These are phyloP conservation scores for Leptopilina clavipes DNA, from an alignment of 1,140 invertebrate genomes.

Conservation along the genomic window DNA sequence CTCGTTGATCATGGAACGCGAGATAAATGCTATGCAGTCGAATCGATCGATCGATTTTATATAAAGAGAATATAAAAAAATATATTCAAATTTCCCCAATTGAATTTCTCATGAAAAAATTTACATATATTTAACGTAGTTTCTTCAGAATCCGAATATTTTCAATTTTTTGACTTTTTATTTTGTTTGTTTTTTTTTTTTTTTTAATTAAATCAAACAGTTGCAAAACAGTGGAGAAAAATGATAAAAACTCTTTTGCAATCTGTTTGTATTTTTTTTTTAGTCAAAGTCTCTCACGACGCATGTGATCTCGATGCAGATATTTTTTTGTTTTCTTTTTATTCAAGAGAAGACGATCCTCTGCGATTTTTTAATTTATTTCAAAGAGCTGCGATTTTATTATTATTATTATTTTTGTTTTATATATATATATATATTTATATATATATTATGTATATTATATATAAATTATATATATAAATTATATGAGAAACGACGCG, in stretches of 20 bases:
- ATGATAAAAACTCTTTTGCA: neutral
- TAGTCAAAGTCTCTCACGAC: slow-evolving; percentile 33
- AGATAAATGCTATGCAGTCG: slow-evolving; percentile 51
- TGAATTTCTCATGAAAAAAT: too few species aligned
- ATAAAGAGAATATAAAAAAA: slow-evolving; percentile 2
- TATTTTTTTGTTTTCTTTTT: neutral
- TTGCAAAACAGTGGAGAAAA: too few species aligned
- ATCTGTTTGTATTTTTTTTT: neutral
- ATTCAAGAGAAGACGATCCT: slow-evolving; percentile 8
- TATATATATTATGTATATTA: too few species aligned
- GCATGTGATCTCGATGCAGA: slow-evolving; percentile 17
- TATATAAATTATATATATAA: neutral
- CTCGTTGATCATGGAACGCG: slow-evolving; percentile 29
- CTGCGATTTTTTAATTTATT: slow-evolving; percentile 29
- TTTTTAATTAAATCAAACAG: too few species aligned
- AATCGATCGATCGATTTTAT: slow-evolving; percentile 54
- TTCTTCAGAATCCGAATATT: neutral
- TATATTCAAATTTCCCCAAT: neutral
- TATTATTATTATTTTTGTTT: neutral
- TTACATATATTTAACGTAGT: too few species aligned
- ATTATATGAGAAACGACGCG: slow-evolving; percentile 23
- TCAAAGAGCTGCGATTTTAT: slow-evolving; percentile 30
- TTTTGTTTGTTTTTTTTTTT: too few species aligned
- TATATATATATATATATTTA: neutral
- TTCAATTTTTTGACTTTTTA: too few species aligned